Evolutionary conservation across 2,113 vertebrate species (phyloP).

Genomic region (Andinoacara biseriatus): DNA sequence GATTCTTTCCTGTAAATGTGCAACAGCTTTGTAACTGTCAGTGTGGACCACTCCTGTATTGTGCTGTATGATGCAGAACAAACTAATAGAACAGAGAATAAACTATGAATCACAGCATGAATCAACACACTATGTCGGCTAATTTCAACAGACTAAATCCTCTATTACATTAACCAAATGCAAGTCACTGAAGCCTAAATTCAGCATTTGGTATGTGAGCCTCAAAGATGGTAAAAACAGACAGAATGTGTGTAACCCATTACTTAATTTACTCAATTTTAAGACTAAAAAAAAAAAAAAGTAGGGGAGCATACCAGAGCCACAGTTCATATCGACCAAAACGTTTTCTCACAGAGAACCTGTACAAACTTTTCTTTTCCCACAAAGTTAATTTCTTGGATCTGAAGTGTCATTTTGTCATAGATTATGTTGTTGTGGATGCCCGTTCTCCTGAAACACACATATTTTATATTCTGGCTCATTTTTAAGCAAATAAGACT

Average conservation of each 20-base stretch:
- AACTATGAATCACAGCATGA: background rate
- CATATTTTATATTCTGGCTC: background rate
- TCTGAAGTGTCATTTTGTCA: background rate
- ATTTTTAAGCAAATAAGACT: no score
- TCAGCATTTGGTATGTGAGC: background rate
- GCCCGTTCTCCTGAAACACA: background rate
- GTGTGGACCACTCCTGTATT: background rate
- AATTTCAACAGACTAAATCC: background rate
- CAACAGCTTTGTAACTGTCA: slow-evolving; percentile 17
- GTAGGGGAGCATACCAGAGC: background rate
- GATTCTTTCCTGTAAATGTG: slow-evolving; percentile 30
- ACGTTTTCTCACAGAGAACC: no score
- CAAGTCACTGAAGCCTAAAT: background rate
- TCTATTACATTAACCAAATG: background rate
- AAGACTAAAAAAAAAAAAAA: background rate
- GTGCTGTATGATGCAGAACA: background rate
- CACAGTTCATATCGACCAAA: background rate
- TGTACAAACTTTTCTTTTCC: background rate
- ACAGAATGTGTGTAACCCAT: background rate
- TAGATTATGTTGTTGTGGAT: background rate
- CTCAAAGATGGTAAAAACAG: background rate
- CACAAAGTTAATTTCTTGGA: no score
- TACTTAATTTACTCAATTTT: background rate
- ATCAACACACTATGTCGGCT: background rate
- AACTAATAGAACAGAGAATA: background rate